A percentile compares a stretch with the other conserved stretches of the same genome.
These are phyloP conservation scores for Homarus americanus DNA, from an alignment of 1,140 invertebrate species.

Conservation along the genomic window DNA sequence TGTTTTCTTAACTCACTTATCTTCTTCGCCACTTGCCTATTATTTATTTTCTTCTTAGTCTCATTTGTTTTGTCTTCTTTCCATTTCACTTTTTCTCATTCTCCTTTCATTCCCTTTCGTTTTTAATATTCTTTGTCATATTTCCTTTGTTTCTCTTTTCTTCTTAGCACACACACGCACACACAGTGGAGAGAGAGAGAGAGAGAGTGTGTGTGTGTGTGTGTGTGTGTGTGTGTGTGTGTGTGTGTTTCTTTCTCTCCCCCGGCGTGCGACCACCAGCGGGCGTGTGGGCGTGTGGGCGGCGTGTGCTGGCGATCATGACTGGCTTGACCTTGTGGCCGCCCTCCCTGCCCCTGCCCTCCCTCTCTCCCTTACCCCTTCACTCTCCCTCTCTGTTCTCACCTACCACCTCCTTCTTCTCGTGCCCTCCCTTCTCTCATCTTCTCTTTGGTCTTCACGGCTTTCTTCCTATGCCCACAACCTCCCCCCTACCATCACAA, in stretches of 20 bases:
- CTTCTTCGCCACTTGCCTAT: background rate
- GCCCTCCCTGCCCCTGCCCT: background rate
- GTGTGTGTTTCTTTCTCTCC: too few relatives aligned
- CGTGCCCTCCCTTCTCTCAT: constrained; percentile 35
- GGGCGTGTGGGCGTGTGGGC: constrained; percentile 15
- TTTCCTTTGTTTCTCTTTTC: background rate
- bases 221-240: constrained; percentile 10
- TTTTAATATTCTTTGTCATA: too few relatives aligned
- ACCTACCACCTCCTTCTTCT: too few relatives aligned
- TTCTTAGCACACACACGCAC: too few relatives aligned
- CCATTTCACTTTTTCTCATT: constrained; percentile 1
- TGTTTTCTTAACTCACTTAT: background rate
- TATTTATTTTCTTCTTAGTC: background rate
- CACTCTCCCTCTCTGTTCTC: constrained; percentile 16
- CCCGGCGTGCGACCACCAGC: background rate
- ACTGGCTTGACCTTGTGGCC: constrained; percentile 45
- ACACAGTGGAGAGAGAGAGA: background rate
- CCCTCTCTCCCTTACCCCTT: background rate
- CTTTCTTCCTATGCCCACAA: background rate
- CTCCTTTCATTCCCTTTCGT: too few relatives aligned
- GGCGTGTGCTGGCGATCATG: constrained; percentile 24
- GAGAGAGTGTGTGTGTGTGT: background rate
- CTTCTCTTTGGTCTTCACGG: constrained; percentile 24
- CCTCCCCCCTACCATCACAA: constrained; percentile 21
- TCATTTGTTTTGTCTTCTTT: background rate